Base-by-base conservation (phyloP, 2,888 invertebrate species). In the Patella ulyssiponensis region DNA sequence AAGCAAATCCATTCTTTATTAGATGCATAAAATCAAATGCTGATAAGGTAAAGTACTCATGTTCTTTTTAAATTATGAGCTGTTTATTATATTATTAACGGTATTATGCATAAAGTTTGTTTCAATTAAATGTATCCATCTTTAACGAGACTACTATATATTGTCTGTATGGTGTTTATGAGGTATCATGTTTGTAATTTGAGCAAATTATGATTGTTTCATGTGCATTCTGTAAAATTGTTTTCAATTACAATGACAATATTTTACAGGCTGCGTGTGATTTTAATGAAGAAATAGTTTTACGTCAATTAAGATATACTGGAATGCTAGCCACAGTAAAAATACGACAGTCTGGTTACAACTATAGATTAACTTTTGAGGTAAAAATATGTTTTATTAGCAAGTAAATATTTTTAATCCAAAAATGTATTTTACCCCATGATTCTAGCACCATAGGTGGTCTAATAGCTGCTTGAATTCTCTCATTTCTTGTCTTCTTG, bases 281-380 rank as follows among this genome's bases (percentile, higher is more conserved):
- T 84, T 98, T 98, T 92, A 97, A 98, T 91, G 96, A 98, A 87
- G 96, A 96, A 81, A 96, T 97, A 0, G 97, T 98, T 12, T 95
- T 97, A 88, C 93, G 97, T 74, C 96, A 96, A 91, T 93, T 98
- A 79, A 94, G 98, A 14, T 98, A 98, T 92, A 98, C 98, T 0
- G 98, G 98, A 80, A 98, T 98, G 98, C 90, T 98, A 87, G 98
- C 98, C 91, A 98, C 98, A 0, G 98, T 98, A 17, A 93, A 97
- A 85, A 98, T 98, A 82, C 93, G 98, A 74, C 96, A 97, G 90
- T 97, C 98, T 2, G 98, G 98, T 2, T 98, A 98, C 93, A 97
- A 97, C 92, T 97, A 98, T 80, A 94, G 98, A 56, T 94, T 98
- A 56, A 95, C 96, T 0, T 98, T 97, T 92, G 97, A 97, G 82